Evolutionary conservation across 2,888 invertebrate genomes (phyloP).

Genomic region (Ashinkailepas kermadecensis): DNA sequence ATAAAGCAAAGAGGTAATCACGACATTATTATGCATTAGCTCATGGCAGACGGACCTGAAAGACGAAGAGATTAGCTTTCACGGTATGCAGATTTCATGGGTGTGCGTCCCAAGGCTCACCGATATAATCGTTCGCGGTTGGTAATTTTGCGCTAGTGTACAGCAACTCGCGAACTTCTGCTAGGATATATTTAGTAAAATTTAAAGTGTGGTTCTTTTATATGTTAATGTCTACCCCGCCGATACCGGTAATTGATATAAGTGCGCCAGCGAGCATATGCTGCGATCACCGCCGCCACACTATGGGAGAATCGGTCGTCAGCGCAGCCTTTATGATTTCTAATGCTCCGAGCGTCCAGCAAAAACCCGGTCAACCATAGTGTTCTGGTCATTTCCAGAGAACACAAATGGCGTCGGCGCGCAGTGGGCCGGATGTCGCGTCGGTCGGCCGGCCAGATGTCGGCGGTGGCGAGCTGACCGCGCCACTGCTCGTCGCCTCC

Average conservation of each 20-base stretch:
- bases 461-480: not conserved
- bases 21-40: too few relatives aligned
- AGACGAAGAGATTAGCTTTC: too few relatives aligned
- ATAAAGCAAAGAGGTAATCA: too few relatives aligned
- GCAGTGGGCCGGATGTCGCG: not conserved
- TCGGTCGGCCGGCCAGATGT: not conserved
- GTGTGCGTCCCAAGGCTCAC: too few relatives aligned
- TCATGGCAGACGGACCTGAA: too few relatives aligned
- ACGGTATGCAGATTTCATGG: too few relatives aligned
- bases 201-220: not conserved
- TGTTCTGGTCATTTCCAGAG: constrained; percentile 4
- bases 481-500: not conserved
- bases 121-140: not conserved
- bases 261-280: not conserved
- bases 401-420: not conserved
- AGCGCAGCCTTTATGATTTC: constrained; percentile 19
- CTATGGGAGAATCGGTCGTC: not conserved
- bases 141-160: not conserved
- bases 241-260: not conserved
- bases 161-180: not conserved
- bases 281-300: not conserved
- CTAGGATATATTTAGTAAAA: not conserved
- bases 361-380: not conserved
- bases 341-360: not conserved
- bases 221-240: not conserved